Evolutionary conservation across 92 coral and sea anemone genomes (phyloP).

Genomic region (Porites lobata): DNA sequence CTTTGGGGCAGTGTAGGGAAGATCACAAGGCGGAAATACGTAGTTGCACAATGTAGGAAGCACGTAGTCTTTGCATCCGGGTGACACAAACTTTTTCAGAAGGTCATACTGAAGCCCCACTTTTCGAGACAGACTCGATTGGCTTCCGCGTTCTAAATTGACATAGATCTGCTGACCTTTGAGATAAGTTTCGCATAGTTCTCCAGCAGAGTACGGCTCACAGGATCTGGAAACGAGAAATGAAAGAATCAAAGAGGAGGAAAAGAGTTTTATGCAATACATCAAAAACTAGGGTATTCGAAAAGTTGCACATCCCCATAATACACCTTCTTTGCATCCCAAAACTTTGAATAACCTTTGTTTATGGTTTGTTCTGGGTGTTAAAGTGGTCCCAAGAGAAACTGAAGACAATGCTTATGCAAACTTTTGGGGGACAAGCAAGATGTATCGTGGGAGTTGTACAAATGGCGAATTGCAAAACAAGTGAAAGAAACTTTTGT

Average conservation of each 20-base stretch:
- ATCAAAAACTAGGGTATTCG: not conserved
- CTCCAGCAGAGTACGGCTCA: conserved; percentile 62
- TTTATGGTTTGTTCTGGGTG: too few species aligned
- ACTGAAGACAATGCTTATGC: too few species aligned
- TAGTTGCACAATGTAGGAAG: conserved; percentile 72
- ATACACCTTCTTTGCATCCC: too few species aligned
- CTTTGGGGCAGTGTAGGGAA: conserved; percentile 54
- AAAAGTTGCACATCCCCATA: too few species aligned
- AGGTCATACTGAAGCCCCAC: not conserved
- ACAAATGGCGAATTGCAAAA: not conserved
- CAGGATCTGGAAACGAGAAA: conserved; percentile 20
- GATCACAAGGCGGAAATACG: conserved; percentile 82
- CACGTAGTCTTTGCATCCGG: conserved; percentile 63
- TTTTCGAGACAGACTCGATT: not conserved
- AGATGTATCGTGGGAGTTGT: not conserved
- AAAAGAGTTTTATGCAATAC: not conserved
- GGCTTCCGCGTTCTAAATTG: not conserved
- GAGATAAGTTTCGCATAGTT: conserved; percentile 51
- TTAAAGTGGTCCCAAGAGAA: too few species aligned
- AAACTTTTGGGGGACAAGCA: too few species aligned
- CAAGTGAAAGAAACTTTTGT: not conserved
- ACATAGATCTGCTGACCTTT: conserved; percentile 63
- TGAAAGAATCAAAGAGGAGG: not conserved
- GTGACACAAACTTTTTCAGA: conserved; percentile 18
- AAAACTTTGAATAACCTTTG: too few species aligned